These are phyloP conservation scores for Staurois parvus DNA, from an alignment of 2,797 vertebrate species.

Conservation along the genomic window DNA sequence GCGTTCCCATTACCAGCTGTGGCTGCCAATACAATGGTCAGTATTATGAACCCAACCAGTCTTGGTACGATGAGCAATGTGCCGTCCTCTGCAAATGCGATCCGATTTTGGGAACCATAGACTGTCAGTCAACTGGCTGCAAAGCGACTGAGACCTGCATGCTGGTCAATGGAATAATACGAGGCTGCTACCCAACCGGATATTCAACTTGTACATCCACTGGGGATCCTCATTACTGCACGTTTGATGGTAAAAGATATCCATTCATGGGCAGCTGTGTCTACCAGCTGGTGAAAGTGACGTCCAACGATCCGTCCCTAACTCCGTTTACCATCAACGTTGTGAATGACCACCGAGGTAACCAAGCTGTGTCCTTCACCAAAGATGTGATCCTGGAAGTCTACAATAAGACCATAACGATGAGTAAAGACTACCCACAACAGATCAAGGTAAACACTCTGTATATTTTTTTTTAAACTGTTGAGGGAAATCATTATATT, in stretches of 20 bases:
- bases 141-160: slow-evolving; percentile 66
- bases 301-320: slow-evolving; percentile 12
- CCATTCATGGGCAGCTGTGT: slow-evolving; percentile 34
- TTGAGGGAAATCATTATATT: neutral
- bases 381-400: slow-evolving; percentile 24
- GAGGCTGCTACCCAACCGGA: slow-evolving; percentile 66
- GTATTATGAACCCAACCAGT: slow-evolving; percentile 68
- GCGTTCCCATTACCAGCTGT: slow-evolving; percentile 64
- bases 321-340: slow-evolving; percentile 1
- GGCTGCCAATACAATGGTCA: slow-evolving; percentile 75
- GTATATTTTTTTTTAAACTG: neutral
- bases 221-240: slow-evolving; percentile 74
- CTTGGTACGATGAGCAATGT: slow-evolving; percentile 72
- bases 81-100: slow-evolving; percentile 70
- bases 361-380: slow-evolving; percentile 18
- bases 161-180: slow-evolving; percentile 64
- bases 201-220: slow-evolving; percentile 68
- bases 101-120: slow-evolving; percentile 64
- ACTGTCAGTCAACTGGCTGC: slow-evolving; percentile 69
- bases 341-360: slow-evolving; percentile 22
- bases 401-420: slow-evolving; percentile 14
- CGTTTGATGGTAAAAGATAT: slow-evolving; percentile 67
- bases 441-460: slow-evolving; percentile 31
- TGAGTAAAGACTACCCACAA: slow-evolving; percentile 25
- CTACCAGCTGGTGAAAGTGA: slow-evolving; percentile 26